Conservation (phyloP, 2,888 invertebrate genomes). For the Chironomus riparius region DNA sequence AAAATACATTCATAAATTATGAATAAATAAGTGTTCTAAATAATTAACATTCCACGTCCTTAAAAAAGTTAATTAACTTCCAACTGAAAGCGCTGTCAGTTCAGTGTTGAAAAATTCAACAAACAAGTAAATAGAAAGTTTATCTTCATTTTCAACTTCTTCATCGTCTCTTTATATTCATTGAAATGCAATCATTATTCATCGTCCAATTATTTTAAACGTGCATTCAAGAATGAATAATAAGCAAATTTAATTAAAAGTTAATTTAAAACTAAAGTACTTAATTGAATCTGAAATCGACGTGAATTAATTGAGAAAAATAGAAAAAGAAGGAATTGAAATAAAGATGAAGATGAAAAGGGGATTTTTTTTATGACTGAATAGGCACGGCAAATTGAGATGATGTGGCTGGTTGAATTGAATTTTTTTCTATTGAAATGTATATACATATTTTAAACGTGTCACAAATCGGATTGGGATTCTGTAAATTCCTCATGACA, state of each 20-base stretch:
- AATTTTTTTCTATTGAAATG: neutral
- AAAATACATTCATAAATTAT: too few species aligned
- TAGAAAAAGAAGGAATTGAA: neutral
- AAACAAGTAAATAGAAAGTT: too few species aligned
- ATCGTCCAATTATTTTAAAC: neutral
- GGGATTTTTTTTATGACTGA: neutral
- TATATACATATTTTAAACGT: neutral
- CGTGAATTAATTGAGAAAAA: neutral
- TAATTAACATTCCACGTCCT: too few species aligned
- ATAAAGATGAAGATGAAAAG: neutral
- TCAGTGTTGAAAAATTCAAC: too few species aligned
- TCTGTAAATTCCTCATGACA: too few species aligned
- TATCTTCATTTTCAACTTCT: neutral
- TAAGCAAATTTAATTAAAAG: neutral
- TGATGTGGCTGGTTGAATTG: neutral
- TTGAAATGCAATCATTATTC: neutral
- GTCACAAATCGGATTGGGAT: neutral
- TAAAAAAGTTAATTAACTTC: too few species aligned
- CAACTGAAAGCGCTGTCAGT: too few species aligned
- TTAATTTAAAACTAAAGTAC: neutral
- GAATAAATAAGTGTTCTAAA: too few species aligned
- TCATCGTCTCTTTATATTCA: neutral
- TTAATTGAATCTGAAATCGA: slow-evolving; percentile 1
- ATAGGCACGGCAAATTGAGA: too few species aligned
- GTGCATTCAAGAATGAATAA: neutral